Conservation (phyloP, 2,113 vertebrate genomes). For the Orthochromis indermauri region DNA sequence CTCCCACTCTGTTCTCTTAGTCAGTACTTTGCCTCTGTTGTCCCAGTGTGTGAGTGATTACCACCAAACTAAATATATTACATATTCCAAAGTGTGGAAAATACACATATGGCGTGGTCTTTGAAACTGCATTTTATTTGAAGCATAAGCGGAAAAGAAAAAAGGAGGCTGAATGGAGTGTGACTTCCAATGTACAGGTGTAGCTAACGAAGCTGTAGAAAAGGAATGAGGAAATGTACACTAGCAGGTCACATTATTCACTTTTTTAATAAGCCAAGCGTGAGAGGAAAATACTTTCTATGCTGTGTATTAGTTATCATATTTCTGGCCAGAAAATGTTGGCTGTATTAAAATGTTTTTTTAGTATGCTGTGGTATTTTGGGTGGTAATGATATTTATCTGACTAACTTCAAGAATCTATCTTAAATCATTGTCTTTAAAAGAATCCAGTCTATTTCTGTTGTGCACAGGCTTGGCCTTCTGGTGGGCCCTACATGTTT, state of each 20-base stretch:
- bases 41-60: conserved; percentile 67
- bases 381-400: neutral
- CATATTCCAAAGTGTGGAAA: conserved; percentile 67
- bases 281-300: neutral
- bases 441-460: neutral
- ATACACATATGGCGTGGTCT: conserved; percentile 63
- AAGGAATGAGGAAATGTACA: conserved; percentile 36
- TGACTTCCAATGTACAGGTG: conserved; percentile 50
- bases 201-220: conserved; percentile 48
- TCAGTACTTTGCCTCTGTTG: conserved; percentile 61
- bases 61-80: conserved; percentile 65
- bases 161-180: conserved; percentile 36
- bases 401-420: neutral
- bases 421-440: neutral
- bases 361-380: neutral
- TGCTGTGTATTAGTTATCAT: conserved; percentile 2
- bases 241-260: conserved; percentile 34
- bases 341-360: neutral
- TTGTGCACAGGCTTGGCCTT: neutral
- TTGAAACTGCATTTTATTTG: conserved; percentile 65
- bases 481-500: neutral
- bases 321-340: neutral
- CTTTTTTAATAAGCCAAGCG: conserved; percentile 41
- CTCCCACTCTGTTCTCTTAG: conserved; percentile 47
- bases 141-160: conserved; percentile 55